Evolutionary conservation across 1,140 invertebrate genomes (phyloP), one percentile per base, ranked within the genome.

Genomic region (Drosophila saltans): DNA sequence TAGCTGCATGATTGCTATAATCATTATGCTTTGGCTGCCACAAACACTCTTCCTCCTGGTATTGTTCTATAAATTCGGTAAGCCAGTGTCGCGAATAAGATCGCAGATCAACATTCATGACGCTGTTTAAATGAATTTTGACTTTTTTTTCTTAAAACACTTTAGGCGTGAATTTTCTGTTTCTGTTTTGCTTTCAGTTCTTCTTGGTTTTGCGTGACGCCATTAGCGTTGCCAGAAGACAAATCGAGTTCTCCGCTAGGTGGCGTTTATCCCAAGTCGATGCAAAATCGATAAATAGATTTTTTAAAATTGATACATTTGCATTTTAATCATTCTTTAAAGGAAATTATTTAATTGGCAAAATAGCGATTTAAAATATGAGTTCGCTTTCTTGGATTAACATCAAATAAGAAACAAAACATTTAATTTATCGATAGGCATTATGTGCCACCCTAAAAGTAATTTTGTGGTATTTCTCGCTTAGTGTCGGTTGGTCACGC

Each of bases 11-110:
- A 65, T 92, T 92, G 52, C 90, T 91, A 67, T 92, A 92, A 55
- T 92, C 92, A 10, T 90, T 90, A 74, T 91, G 91, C 61, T 91
- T 92, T 1, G 92, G 91, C 66, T 92, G 90, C 92, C 91, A 93
- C 41, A 92, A 66, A 48, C 91, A 93, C 70, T 91, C 91, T 59
- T 92, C 92, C 62, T 78, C 80, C 69, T 92, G 91, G 72, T 92
- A 92, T 11, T 85, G 81, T 26, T 91, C 91, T 63, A 92, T 92
- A 24, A 92, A 92, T 56, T 92, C 92, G 11, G 89, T 89, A 8
- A 92, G 69, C 91, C 91, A 92, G 41, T 92, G 91, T 3, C 91
- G 80, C 21, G 91, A 92, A 61, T 92, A 92, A 1, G 84, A 88
- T 8, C 91, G 74, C 71, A 92, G 64, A 60, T 92, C 91, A 41